Conservation (phyloP, 2,113 vertebrate genomes). For the human region DNA sequence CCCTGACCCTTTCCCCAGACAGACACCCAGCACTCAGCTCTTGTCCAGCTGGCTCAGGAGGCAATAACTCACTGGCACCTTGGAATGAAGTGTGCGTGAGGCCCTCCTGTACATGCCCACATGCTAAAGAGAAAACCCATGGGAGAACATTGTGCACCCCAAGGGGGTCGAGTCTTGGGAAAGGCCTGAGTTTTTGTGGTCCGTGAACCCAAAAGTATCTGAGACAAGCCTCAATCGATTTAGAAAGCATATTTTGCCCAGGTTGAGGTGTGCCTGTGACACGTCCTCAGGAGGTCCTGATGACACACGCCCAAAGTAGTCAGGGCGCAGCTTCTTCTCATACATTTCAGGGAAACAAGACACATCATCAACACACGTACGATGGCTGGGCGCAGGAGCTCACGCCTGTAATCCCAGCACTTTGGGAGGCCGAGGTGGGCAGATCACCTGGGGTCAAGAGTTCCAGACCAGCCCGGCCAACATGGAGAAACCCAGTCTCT, state of each 20-base stretch:
- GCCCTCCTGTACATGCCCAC: neutral
- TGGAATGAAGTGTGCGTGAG: too few relatives aligned
- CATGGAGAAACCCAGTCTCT: neutral
- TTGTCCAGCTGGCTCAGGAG: neutral
- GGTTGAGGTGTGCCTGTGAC: too few relatives aligned
- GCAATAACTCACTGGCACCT: too few relatives aligned
- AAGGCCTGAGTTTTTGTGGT: neutral
- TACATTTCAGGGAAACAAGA: too few relatives aligned
- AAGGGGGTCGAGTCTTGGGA: neutral
- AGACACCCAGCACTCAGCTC: neutral
- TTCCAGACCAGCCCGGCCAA: neutral
- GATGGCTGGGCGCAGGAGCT: rapidly evolving
- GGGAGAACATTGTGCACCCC: neutral
- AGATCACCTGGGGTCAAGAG: neutral
- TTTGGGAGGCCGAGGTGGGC: neutral
- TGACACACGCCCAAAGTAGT: too few relatives aligned
- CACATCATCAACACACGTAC: too few relatives aligned
- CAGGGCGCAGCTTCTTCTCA: too few relatives aligned
- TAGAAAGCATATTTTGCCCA: too few relatives aligned
- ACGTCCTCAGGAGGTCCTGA: too few relatives aligned
- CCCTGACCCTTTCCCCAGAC: neutral
- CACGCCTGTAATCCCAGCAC: too few relatives aligned
- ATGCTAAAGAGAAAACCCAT: neutral
- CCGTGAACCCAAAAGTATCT: too few relatives aligned
- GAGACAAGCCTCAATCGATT: too few relatives aligned